These are phyloP conservation scores for Physocephala rufipes DNA, from an alignment of 2,888 invertebrate genomes.

Conservation along the genomic window DNA sequence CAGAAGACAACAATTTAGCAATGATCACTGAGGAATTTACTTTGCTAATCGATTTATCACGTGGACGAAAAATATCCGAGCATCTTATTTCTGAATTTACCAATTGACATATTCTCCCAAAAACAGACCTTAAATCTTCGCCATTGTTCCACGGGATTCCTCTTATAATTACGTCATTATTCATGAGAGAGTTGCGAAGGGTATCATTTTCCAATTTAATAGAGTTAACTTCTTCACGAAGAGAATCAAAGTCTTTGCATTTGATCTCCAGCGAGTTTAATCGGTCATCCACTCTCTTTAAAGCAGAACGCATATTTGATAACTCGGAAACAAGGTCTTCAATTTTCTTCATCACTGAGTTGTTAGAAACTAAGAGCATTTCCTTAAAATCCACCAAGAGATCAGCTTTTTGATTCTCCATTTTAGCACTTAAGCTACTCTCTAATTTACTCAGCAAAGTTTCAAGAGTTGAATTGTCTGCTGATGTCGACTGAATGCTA, in stretches of 20 bases:
- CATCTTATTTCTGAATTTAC: too few relatives aligned
- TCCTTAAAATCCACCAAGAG: neutral
- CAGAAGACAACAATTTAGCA: too few relatives aligned
- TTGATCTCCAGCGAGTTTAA: neutral
- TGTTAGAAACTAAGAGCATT: neutral
- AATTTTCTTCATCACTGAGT: neutral
- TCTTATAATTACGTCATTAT: constrained; percentile 4
- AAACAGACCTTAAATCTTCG: too few relatives aligned
- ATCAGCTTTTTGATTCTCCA: neutral
- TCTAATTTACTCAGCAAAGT: neutral
- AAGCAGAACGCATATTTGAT: neutral
- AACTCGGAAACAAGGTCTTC: neutral
- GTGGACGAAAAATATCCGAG: too few relatives aligned
- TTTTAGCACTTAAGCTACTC: neutral
- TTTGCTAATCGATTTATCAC: too few relatives aligned
- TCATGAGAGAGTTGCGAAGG: neutral
- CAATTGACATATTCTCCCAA: too few relatives aligned
- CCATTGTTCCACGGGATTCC: too few relatives aligned
- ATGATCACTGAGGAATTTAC: too few relatives aligned
- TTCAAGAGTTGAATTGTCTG: neutral
- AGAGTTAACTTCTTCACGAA: neutral
- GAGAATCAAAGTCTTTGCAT: constrained; percentile 1
- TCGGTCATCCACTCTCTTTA: neutral
- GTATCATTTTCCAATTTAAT: constrained; percentile 3
- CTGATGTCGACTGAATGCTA: neutral